A percentile compares a stretch with the other conserved stretches of the same genome.
phyloP scores from a whole-genome alignment of 2,888 invertebrate species.

The Cylindroiulus punctatus region DNA sequence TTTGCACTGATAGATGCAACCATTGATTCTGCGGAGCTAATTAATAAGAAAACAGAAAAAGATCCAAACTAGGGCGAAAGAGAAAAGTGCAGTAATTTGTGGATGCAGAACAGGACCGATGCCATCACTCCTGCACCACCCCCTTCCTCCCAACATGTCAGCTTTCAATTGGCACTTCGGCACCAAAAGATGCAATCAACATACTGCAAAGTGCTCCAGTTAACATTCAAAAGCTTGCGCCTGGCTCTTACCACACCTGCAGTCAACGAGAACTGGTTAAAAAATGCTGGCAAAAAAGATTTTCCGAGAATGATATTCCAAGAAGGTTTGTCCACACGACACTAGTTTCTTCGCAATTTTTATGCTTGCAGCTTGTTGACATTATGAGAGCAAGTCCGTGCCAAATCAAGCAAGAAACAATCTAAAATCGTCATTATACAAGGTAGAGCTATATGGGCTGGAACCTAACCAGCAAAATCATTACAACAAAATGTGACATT shows the following conservation, averaged over 20 bases:
- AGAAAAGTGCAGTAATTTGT: constrained; percentile 15
- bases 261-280: neutral
- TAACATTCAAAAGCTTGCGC: neutral
- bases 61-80: neutral
- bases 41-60: constrained; percentile 23
- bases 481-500: too few relatives aligned
- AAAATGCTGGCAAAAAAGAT: neutral
- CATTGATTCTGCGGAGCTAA: neutral
- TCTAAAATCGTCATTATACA: too few relatives aligned
- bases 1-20: neutral
- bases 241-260: neutral
- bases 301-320: neutral
- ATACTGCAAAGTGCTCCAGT: neutral
- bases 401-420: too few relatives aligned
- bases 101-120: neutral
- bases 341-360: neutral
- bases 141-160: neutral
- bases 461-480: too few relatives aligned
- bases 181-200: neutral
- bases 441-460: too few relatives aligned
- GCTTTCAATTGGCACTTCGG: constrained; percentile 29
- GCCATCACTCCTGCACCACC: neutral
- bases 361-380: neutral
- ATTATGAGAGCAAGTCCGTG: neutral
- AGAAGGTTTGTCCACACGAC: neutral